These are phyloP conservation scores for Lucilia cuprina DNA, from an alignment of 1,140 invertebrate genomes.

Conservation along the genomic window DNA sequence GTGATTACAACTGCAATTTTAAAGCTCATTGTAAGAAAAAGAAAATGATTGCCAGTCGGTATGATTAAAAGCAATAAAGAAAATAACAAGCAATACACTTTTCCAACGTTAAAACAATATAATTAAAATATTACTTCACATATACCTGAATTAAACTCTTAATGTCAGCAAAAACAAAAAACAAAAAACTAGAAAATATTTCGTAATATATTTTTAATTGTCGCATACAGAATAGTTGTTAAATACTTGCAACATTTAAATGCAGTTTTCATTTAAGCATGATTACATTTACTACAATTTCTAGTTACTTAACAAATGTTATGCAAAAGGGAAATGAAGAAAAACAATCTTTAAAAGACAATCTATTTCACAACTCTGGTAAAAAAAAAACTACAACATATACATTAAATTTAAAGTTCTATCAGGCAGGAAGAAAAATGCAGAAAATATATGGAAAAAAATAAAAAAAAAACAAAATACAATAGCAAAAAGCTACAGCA, in stretches of 20 bases:
- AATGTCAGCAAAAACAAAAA: neutral
- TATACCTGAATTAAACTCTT: neutral
- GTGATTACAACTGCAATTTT: neutral
- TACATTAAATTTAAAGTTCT: neutral
- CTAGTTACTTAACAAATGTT: too few relatives aligned
- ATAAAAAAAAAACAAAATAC: neutral
- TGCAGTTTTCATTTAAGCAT: too few relatives aligned
- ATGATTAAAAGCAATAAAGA: neutral
- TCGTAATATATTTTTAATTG: neutral
- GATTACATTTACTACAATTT: too few relatives aligned
- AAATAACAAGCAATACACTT: neutral
- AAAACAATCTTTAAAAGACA: neutral
- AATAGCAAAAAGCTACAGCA: neutral
- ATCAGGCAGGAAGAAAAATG: neutral
- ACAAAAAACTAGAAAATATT: neutral
- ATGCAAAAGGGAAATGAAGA: neutral
- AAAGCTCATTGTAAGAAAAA: neutral
- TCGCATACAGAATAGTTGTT: neutral
- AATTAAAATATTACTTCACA: neutral
- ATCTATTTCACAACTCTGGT: neutral
- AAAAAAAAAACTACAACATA: neutral
- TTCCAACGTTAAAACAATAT: neutral
- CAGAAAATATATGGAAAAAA: too few relatives aligned
- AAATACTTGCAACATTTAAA: too few relatives aligned
- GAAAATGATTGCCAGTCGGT: neutral